Percentiles rank a stretch among this genome's conserved stretches.
Evolutionary conservation across 2,888 invertebrate species (phyloP).

Genomic region (Noctua janthina): DNA sequence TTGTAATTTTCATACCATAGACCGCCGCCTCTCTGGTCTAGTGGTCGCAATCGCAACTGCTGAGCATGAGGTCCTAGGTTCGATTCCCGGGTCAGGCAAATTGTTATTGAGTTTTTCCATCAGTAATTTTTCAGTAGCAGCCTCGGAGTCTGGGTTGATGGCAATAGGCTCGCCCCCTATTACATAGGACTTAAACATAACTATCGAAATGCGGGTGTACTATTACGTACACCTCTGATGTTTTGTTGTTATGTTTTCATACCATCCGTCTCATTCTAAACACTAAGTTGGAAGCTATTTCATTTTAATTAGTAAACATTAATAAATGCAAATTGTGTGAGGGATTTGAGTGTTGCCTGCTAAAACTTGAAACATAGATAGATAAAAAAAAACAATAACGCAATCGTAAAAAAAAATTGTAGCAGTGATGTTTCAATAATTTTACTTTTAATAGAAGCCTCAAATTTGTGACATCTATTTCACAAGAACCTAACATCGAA

Average conservation of each 20-base stretch:
- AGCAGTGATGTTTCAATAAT: not conserved
- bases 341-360: not conserved
- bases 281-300: not conserved
- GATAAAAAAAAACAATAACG: not conserved
- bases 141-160: too few species aligned
- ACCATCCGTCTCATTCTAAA: not conserved
- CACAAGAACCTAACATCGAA: not conserved
- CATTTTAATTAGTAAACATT: not conserved
- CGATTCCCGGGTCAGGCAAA: too few species aligned
- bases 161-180: too few species aligned
- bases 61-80: too few species aligned
- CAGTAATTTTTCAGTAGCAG: too few species aligned
- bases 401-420: not conserved
- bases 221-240: too few species aligned
- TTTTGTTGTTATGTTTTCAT: not conserved
- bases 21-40: too few species aligned
- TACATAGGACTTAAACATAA: too few species aligned
- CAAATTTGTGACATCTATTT: not conserved
- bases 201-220: too few species aligned
- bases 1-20: not conserved
- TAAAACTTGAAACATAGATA: not conserved
- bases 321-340: not conserved
- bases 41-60: too few species aligned
- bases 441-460: not conserved
- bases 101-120: too few species aligned